These are phyloP conservation scores for Rhinoderma darwinii DNA, from an alignment of 2,113 vertebrate genomes.

Conservation along the genomic window DNA sequence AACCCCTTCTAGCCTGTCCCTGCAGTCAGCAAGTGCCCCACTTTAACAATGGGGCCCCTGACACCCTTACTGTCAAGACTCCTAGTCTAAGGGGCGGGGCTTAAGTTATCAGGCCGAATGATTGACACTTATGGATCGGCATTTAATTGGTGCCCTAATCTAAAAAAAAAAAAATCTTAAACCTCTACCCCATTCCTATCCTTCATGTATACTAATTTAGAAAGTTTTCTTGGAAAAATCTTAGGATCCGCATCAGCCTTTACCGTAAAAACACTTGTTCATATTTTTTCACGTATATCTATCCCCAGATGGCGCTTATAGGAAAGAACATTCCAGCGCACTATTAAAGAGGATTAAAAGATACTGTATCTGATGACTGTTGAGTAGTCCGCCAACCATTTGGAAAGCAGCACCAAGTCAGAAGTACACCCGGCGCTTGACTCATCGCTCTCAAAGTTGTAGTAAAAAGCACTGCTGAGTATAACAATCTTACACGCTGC, in stretches of 20 bases:
- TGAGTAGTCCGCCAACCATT: conserved; percentile 25
- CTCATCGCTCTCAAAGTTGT: conserved; percentile 13
- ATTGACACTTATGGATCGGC: too few relatives aligned
- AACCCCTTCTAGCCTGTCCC: too few relatives aligned
- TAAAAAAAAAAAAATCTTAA: too few relatives aligned
- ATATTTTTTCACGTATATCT: conserved; percentile 23
- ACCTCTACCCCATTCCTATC: background rate
- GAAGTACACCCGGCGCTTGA: conserved; percentile 9
- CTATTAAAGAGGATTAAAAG: conserved; percentile 47
- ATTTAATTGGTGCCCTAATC: too few relatives aligned
- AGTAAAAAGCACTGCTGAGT: background rate
- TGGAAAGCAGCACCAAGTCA: conserved; percentile 4
- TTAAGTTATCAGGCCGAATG: background rate
- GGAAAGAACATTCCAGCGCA: background rate
- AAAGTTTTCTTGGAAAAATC: background rate
- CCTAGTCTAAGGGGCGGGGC: background rate
- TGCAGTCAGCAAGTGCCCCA: too few relatives aligned
- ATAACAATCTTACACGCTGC: background rate
- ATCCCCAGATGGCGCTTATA: conserved; percentile 16
- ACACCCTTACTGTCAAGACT: background rate
- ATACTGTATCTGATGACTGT: conserved; percentile 51
- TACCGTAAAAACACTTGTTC: conserved; percentile 25
- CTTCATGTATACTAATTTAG: background rate
- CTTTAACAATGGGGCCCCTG: too few relatives aligned
- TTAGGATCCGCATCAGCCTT: background rate